Percentiles rank a stretch among this genome's conserved stretches.
Evolutionary conservation across 2,797 vertebrate species (phyloP).

Genomic region (Lagocephalus sceleratus): DNA sequence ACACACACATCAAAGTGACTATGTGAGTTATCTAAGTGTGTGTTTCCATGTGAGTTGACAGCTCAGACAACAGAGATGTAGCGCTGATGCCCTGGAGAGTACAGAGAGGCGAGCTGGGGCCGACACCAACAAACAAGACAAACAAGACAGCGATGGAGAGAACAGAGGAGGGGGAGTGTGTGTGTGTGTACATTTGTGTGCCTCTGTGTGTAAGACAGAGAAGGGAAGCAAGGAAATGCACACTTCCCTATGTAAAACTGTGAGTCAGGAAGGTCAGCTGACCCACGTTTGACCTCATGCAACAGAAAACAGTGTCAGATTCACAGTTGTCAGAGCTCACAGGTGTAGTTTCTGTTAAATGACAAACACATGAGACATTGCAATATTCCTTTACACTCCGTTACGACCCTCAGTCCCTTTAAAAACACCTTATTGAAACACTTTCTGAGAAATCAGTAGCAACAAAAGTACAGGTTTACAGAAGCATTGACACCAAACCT

Average conservation of each 20-base stretch:
- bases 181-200: slow-evolving; percentile 20
- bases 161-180: slow-evolving; percentile 9
- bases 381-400: too few species aligned
- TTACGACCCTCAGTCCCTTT: too few species aligned
- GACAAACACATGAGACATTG: neutral
- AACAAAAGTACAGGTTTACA: too few species aligned
- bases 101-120: slow-evolving; percentile 45
- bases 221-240: slow-evolving; percentile 21
- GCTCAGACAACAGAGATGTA: slow-evolving; percentile 67
- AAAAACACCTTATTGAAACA: too few species aligned
- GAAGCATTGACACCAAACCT: too few species aligned
- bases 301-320: slow-evolving; percentile 20
- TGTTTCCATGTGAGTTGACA: slow-evolving; percentile 53
- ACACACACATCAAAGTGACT: slow-evolving; percentile 1
- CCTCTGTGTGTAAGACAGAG: slow-evolving; percentile 1
- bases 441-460: too few species aligned
- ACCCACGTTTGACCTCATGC: slow-evolving; percentile 27
- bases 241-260: slow-evolving; percentile 17
- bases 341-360: neutral
- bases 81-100: slow-evolving; percentile 50
- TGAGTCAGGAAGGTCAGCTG: slow-evolving; percentile 28
- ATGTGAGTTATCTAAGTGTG: slow-evolving; percentile 24
- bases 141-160: slow-evolving; percentile 63
- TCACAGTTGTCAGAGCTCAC: slow-evolving; percentile 11
- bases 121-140: slow-evolving; percentile 67